Conservation (phyloP, 2,797 vertebrate genomes). For the Sebastes vulpes region DNA sequence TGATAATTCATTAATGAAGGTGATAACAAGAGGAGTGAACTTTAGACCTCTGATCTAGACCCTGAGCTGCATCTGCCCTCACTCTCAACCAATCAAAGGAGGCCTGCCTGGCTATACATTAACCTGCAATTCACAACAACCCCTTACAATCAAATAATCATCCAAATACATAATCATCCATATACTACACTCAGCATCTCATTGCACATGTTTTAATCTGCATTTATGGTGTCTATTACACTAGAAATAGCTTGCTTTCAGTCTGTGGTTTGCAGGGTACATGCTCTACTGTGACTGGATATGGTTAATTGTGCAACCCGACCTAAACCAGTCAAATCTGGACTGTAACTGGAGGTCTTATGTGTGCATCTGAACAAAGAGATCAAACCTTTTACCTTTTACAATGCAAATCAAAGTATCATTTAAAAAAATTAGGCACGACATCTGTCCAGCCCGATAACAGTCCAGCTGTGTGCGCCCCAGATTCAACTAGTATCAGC, state of each 20-base stretch:
- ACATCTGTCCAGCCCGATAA: constrained; percentile 44
- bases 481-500: constrained; percentile 78
- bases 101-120: constrained; percentile 70
- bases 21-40: constrained; percentile 60
- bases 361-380: neutral
- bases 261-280: constrained; percentile 23
- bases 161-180: neutral
- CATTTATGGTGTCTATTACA: fast-evolving
- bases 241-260: neutral
- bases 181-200: neutral
- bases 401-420: neutral
- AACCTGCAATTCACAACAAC: constrained; percentile 60
- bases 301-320: constrained; percentile 60
- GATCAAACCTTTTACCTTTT: neutral
- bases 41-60: constrained; percentile 73
- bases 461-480: constrained; percentile 77
- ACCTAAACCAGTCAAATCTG: constrained; percentile 77
- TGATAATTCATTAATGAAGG: neutral
- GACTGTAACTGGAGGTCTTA: constrained; percentile 41
- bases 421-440: constrained; percentile 2
- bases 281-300: constrained; percentile 47
- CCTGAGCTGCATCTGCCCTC: constrained; percentile 43
- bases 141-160: neutral
- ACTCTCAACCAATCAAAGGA: constrained; percentile 67
- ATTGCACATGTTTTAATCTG: fast-evolving